These are phyloP conservation scores for Theocolax elegans DNA, from an alignment of 1,140 invertebrate species.

Conservation along the genomic window DNA sequence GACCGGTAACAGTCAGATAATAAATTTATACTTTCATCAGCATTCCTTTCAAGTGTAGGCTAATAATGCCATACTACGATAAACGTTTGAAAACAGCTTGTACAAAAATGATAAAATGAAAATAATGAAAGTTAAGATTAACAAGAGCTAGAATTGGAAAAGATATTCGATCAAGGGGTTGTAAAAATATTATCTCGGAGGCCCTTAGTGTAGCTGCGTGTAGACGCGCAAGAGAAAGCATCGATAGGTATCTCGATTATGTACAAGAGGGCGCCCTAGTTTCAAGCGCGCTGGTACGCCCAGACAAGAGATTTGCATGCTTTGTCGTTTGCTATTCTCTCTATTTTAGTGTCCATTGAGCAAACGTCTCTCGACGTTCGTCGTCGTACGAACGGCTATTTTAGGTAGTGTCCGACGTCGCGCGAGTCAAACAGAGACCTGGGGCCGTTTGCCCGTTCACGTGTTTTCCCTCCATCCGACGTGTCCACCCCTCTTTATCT, in stretches of 20 bases:
- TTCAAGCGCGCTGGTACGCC: neutral
- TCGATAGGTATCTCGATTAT: neutral
- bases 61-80: too few relatives aligned
- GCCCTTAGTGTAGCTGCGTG: too few relatives aligned
- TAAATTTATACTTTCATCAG: too few relatives aligned
- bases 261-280: neutral
- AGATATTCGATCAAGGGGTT: too few relatives aligned
- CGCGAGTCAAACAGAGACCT: neutral
- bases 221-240: neutral
- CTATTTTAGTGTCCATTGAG: slow-evolving; percentile 25
- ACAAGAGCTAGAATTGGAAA: too few relatives aligned
- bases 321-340: slow-evolving; percentile 34
- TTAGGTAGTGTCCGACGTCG: neutral
- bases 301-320: slow-evolving; percentile 33
- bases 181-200: too few relatives aligned
- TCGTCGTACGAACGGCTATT: slow-evolving; percentile 12
- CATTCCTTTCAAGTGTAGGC: too few relatives aligned
- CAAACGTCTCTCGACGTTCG: slow-evolving; percentile 24
- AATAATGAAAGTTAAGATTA: too few relatives aligned
- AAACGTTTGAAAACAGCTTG: too few relatives aligned
- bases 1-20: too few relatives aligned
- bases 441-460: neutral
- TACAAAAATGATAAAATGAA: too few relatives aligned
- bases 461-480: slow-evolving; percentile 6
- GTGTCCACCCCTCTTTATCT: neutral